phyloP scores from a whole-genome alignment of 2,113 vertebrate species.

The Isurus oxyrinchus region DNA sequence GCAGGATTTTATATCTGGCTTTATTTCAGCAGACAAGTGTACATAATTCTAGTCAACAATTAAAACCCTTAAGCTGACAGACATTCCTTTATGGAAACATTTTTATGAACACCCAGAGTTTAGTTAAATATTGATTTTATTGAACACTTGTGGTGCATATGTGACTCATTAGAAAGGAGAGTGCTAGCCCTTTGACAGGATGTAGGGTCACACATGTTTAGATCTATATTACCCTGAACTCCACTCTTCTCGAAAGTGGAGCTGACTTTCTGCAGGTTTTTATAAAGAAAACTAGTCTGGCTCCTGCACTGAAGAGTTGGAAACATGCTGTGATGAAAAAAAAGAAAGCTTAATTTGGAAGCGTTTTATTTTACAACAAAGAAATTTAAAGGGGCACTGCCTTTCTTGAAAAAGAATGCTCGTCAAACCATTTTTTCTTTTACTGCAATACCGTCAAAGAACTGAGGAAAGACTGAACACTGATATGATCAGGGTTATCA shows the following conservation, averaged over 20 bases:
- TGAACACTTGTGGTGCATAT: conserved; percentile 28
- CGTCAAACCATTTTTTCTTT: neutral
- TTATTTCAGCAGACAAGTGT: neutral
- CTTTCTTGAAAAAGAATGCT: neutral
- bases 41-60: neutral
- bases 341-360: neutral
- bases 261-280: conserved; percentile 14
- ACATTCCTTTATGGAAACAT: conserved; percentile 18
- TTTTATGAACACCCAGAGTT: conserved; percentile 18
- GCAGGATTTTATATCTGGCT: neutral
- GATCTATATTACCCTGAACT: conserved; percentile 22
- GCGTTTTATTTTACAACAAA: neutral
- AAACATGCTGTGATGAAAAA: neutral
- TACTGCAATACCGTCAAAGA: neutral
- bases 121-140: conserved; percentile 27
- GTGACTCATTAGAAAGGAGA: conserved; percentile 32
- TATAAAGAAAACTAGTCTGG: conserved; percentile 13
- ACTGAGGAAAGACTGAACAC: neutral
- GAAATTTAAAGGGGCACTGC: neutral
- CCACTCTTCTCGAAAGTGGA: conserved; percentile 10
- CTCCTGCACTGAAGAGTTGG: neutral
- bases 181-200: conserved; percentile 31
- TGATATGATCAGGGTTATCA: neutral
- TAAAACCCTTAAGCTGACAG: neutral
- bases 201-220: conserved; percentile 16